These are phyloP conservation scores for Plectrocnemia conspersa DNA, from an alignment of 1,140 invertebrate species.

Conservation along the genomic window DNA sequence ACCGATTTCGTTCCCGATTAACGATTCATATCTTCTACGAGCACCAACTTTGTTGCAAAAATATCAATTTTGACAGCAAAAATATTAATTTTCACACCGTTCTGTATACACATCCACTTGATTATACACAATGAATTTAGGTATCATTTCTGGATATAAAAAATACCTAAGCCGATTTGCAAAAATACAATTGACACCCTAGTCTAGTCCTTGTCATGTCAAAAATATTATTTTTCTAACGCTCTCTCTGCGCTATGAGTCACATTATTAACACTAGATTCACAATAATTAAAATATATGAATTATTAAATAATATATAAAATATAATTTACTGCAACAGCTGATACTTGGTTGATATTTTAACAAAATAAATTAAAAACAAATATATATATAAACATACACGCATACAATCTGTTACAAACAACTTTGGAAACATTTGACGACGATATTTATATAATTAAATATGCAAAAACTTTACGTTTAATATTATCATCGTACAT, in stretches of 20 bases:
- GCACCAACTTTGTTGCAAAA: constrained; percentile 34
- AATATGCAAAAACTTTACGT: background rate
- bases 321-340: constrained; percentile 23
- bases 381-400: background rate
- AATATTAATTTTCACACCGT: constrained; percentile 23
- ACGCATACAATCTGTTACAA: background rate
- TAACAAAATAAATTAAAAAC: background rate
- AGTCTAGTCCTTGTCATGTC: constrained; percentile 35
- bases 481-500: background rate
- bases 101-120: constrained; percentile 1
- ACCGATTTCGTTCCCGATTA: constrained; percentile 8
- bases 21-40: constrained; percentile 18
- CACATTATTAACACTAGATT: constrained; percentile 26
- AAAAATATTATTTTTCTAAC: constrained; percentile 35
- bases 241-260: constrained; percentile 29
- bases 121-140: constrained; percentile 20
- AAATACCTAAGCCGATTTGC: constrained; percentile 12
- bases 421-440: background rate
- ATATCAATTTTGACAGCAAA: constrained; percentile 26
- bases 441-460: background rate
- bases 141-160: constrained; percentile 22
- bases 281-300: constrained; percentile 10
- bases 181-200: constrained; percentile 33
- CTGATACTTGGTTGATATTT: constrained; percentile 1
- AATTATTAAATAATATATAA: constrained; percentile 17